Base-by-base conservation (phyloP, 1,140 invertebrate genomes). In the Drosophila takahashii region DNA sequence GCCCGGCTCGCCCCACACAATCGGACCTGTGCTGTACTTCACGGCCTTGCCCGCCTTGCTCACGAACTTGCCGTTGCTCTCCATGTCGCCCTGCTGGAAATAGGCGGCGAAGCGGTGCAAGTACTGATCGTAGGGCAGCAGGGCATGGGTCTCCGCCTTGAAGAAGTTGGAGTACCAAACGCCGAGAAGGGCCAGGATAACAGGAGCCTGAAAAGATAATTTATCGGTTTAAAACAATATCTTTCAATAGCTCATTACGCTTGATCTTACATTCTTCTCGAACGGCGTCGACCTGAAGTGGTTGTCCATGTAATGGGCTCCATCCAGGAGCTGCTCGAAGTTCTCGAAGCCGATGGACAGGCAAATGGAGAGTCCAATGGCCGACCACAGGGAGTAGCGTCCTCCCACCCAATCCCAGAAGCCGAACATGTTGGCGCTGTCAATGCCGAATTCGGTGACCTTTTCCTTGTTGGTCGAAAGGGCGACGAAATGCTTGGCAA, bases 381-480 rank as follows among this genome's bases (percentile, higher is more conserved):
- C 98, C 0, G 98, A 99, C 98, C 98, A 99, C 1, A 99, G 93
- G 0, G 98, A 99, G 92, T 99, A 99, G 58, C 98, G 95, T 77
- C 99, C 99, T 50, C 99, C 99, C 62, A 99, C 99, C 98, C 98
- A 99, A 93, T 99, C 99, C 99, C 99, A 99, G 93, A 99, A 99
- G 48, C 96, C 98, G 94, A 99, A 99, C 98, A 99, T 99, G 91
- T 99, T 99, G 61, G 96, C 95, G 75, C 97, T 95, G 92, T 99
- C 96, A 79, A 99, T 99, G 22, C 99, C 99, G 93, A 99, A 99
- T 60, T 97, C 98, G 32, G 96, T 97, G 0, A 99, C 98, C 93
- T 99, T 98, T 61, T 95, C 93, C 48, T 93, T 95, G 92, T 99
- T 99, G 0, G 99, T 99, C 9, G 98, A 99, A 3, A 99, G 92